phyloP scores from a whole-genome alignment of 2,797 vertebrate genomes.

The Trematomus bernacchii region DNA sequence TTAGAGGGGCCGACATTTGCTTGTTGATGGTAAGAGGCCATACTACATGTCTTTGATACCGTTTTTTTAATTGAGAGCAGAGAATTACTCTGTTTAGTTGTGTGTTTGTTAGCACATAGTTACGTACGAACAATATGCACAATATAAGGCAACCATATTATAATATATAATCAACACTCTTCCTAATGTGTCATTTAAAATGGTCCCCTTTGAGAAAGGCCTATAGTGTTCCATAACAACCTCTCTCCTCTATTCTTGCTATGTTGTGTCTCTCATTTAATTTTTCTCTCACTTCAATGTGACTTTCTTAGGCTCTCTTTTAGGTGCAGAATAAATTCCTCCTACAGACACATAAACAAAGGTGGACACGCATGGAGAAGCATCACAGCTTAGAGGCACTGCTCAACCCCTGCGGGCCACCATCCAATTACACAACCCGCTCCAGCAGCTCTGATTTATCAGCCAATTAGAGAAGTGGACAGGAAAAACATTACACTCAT shows the following conservation, averaged over 20 bases:
- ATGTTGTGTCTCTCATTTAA: neutral
- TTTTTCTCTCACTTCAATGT: slow-evolving; percentile 17
- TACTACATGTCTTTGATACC: slow-evolving; percentile 13
- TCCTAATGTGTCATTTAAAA: neutral
- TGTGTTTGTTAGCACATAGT: neutral
- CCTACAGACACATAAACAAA: slow-evolving; percentile 31
- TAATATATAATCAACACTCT: slow-evolving; percentile 2
- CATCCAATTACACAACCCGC: slow-evolving; percentile 57
- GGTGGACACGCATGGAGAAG: slow-evolving; percentile 30
- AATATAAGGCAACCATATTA: neutral
- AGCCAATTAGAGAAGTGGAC: slow-evolving; percentile 58
- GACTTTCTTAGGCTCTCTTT: slow-evolving; percentile 2
- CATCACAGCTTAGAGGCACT: slow-evolving; percentile 45
- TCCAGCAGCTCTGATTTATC: slow-evolving; percentile 67
- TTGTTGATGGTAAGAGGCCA: slow-evolving; percentile 31
- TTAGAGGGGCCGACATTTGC: slow-evolving; percentile 3
- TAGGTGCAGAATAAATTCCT: slow-evolving; percentile 29
- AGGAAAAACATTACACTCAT: slow-evolving; percentile 59
- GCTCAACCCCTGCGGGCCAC: slow-evolving; percentile 49
- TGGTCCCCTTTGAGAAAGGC: neutral
- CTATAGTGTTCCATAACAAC: neutral
- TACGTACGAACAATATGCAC: neutral
- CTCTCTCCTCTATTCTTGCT: neutral
- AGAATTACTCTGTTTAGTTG: slow-evolving; percentile 24
- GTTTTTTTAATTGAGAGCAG: slow-evolving; percentile 17